Conservation (phyloP, 2,888 invertebrate species). For the Eudemis profundana region DNA sequence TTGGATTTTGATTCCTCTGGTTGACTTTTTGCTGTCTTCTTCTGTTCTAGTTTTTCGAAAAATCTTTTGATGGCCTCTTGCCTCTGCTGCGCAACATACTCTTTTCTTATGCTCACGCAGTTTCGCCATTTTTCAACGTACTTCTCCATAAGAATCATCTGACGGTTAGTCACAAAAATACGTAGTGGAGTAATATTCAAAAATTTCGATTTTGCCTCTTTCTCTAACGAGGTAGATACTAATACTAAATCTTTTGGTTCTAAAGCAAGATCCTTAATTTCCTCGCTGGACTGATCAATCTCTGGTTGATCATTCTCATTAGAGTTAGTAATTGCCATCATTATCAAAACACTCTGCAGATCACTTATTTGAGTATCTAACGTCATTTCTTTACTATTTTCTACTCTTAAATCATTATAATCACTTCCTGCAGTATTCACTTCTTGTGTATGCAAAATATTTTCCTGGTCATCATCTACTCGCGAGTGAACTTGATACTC, state of each 20-base stretch:
- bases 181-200: constrained; percentile 64
- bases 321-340: constrained; percentile 68
- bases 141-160: constrained; percentile 62
- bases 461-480: constrained; percentile 46
- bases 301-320: constrained; percentile 51
- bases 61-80: constrained; percentile 68
- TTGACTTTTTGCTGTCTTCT: constrained; percentile 59
- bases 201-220: constrained; percentile 46
- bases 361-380: constrained; percentile 54
- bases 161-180: constrained; percentile 57
- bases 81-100: constrained; percentile 61
- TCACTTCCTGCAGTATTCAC: constrained; percentile 50
- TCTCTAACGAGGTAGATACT: constrained; percentile 32
- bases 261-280: constrained; percentile 5
- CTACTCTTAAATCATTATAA: constrained; percentile 52
- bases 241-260: constrained; percentile 18
- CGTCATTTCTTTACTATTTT: constrained; percentile 42
- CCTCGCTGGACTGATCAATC: constrained; percentile 32
- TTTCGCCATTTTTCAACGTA: constrained; percentile 69
- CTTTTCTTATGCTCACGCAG: constrained; percentile 61
- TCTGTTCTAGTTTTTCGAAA: constrained; percentile 73
- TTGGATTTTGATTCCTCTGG: constrained; percentile 63
- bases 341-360: constrained; percentile 69
- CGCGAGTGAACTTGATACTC: constrained; percentile 43
- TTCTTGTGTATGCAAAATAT: constrained; percentile 48